Evolutionary conservation across 2,888 invertebrate genomes (phyloP), one percentile per base, ranked within the genome.

Genomic region (Drosophila ezoana): DNA sequence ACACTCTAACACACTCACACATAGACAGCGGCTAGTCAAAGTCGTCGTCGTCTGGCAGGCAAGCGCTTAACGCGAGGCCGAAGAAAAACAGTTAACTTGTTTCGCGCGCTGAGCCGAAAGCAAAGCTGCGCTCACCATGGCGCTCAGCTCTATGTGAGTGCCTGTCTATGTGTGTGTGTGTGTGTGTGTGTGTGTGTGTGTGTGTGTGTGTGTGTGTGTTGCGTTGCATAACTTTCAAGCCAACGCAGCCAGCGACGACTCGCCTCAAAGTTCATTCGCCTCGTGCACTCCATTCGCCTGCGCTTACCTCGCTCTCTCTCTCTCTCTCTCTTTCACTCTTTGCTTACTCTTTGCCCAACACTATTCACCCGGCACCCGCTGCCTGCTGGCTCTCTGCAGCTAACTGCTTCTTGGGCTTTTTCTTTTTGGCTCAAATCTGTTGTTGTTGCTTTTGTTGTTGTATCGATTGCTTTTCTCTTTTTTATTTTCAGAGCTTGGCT

Each of bases 191-290:
- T 51, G 52, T 69, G n/a, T n/a, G n/a, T n/a, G 23, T 23, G 23
- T 40, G 48, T 53, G 60, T 58, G 51, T 60, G 14, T 72, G 64
- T 76, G 68, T 81, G 62, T 73, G 59, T 66, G 81, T 76, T 78
- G 79, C 86, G 83, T 90, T 90, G 90, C 90, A 90, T 90, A 90
- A 90, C 90, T 90, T 90, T 90, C 90, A 79, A 88, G 90, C 79
- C 82, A 75, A 72, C 76, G 73, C 80, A 73, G 81, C 47, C 77
- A 81, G 72, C 82, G 72, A 67, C 70, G 72, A 69, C 70, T 79
- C 76, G 80, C 82, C 74, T 57, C 79, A 82, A 88, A 89, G 90
- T 90, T 90, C 90, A 90, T 90, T 90, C 90, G 90, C 90, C 91
- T 91, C 88, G 89, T 90, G 90, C 90, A 90, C 90, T 91, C 88